Base-by-base conservation (phyloP, 2,797 vertebrate species). In the Phoebastria nigripes region DNA sequence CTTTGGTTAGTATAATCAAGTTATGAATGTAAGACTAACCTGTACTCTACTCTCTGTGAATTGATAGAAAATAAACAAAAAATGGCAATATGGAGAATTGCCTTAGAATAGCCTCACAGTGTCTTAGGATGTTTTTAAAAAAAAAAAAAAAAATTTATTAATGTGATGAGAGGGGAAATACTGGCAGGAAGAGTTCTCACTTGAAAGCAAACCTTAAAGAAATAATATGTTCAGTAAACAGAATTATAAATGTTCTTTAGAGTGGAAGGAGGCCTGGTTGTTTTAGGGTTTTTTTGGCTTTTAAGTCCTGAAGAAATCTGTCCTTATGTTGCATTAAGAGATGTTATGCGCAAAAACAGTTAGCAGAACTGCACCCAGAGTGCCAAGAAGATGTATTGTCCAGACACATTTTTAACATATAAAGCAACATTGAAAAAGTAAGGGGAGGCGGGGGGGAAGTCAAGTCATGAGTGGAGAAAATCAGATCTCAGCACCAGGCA, bases 361-460 rank as follows among this genome's bases (percentile, higher is more conserved):
- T 4, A 61, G 51, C 72, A 88, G 77, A 81, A 37, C 35, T 83
- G 25, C 25, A 55, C 26, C 69, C 39, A 63, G 41, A 33, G 24
- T 81, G 35, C 55, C 44, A 73, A 37, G 59, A 79, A 20, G 41
- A 6, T 47, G 16, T 31, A 22, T 92, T 81, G 17, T 47, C 39
- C 54, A 62, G 41, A 11, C 29, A 58, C 6, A 10, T 69, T 89
- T 90, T 82, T 73, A 77, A 55, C 26, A 46, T 61, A 10, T 10
- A 62, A 61, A 24, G 44, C 51, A 85, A 49, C 14, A 19, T 81
- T 78, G 63, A 15, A 79, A 52, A 69, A 55, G 8, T 22, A 42
- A 19, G 7, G 26, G 11, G 15, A 6, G 8, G 28, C 2, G 7
- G 3, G 5, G 12, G 3, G 2, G 6, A n/a, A 65, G n/a, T 33